phyloP scores from a whole-genome alignment of 2,888 invertebrate genomes.

The Coelogynopora nodosa region DNA sequence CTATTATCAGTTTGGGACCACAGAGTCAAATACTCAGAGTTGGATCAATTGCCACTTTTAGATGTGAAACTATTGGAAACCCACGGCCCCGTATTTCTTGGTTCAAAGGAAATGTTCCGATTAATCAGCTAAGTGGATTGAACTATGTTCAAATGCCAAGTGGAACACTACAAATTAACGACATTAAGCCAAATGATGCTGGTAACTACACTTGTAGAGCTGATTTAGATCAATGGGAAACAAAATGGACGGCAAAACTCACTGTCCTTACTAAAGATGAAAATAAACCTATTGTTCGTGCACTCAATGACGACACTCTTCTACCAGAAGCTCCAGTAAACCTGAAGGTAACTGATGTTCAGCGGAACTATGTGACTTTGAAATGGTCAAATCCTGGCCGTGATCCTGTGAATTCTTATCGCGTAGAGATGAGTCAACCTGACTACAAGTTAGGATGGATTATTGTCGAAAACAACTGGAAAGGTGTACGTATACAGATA shows the following conservation, averaged over 20 bases:
- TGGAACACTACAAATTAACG: constrained; percentile 30
- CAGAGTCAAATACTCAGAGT: constrained; percentile 25
- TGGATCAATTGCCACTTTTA: constrained; percentile 29
- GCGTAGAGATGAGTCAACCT: constrained; percentile 22
- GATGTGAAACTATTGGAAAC: constrained; percentile 27
- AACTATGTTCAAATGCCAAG: neutral
- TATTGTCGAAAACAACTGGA: constrained; percentile 34
- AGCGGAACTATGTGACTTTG: neutral
- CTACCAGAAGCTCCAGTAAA: neutral
- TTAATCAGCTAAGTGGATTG: neutral
- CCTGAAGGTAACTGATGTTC: neutral
- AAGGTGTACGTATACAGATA: neutral
- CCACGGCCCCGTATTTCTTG: constrained; percentile 8
- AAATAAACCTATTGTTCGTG: neutral
- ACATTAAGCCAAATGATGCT: constrained; percentile 10
- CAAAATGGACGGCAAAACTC: constrained; percentile 36
- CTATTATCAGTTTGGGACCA: constrained; percentile 34
- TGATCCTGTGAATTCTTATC: neutral
- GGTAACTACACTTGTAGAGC: constrained; percentile 36
- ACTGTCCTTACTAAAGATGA: neutral
- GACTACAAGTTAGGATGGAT: constrained; percentile 15
- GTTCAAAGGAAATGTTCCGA: constrained; percentile 18
- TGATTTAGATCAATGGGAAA: neutral
- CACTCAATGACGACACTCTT: constrained; percentile 21
- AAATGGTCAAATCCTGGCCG: constrained; percentile 28